Percentiles rank a stretch among this genome's conserved stretches.
Evolutionary conservation across 2,113 vertebrate genomes (phyloP).

Genomic region (Semicossyphus pulcher): DNA sequence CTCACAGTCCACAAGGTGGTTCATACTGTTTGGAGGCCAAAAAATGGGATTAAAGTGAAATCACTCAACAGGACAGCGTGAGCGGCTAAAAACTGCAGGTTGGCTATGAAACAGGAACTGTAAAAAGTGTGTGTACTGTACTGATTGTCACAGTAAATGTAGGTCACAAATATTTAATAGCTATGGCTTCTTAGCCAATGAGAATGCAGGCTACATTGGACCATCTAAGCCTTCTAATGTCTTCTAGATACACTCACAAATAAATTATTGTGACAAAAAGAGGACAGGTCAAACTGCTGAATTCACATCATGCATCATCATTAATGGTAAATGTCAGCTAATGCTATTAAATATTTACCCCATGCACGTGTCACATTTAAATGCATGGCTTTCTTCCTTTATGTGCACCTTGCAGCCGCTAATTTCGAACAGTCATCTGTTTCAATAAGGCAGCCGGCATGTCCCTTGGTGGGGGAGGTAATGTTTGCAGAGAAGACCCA

Average conservation of each 20-base stretch:
- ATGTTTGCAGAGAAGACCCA: constrained; percentile 65
- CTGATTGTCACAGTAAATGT: no score
- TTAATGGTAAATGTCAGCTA: constrained; percentile 31
- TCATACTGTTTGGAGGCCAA: not conserved
- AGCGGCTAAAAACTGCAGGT: no score
- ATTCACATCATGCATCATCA: constrained; percentile 31
- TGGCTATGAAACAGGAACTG: no score
- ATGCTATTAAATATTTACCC: constrained; percentile 19
- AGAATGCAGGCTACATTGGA: no score
- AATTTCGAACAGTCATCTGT: constrained; percentile 54
- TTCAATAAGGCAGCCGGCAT: constrained; percentile 55
- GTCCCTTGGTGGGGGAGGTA: constrained; percentile 44
- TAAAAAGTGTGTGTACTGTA: no score
- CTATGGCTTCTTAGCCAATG: no score
- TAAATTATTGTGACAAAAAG: no score
- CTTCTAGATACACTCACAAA: no score
- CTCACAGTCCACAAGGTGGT: not conserved
- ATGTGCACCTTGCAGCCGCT: constrained; percentile 57
- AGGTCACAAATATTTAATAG: no score
- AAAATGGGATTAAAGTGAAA: no score
- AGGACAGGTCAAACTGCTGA: constrained; percentile 3
- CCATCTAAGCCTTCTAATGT: no score
- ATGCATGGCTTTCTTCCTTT: constrained; percentile 26
- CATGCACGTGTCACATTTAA: constrained; percentile 26
- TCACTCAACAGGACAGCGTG: no score